A percentile compares a stretch with the other conserved stretches of the same genome.
Conservation (phyloP, 2,797 vertebrate genomes). For the Protosalanx chinensis region DNA sequence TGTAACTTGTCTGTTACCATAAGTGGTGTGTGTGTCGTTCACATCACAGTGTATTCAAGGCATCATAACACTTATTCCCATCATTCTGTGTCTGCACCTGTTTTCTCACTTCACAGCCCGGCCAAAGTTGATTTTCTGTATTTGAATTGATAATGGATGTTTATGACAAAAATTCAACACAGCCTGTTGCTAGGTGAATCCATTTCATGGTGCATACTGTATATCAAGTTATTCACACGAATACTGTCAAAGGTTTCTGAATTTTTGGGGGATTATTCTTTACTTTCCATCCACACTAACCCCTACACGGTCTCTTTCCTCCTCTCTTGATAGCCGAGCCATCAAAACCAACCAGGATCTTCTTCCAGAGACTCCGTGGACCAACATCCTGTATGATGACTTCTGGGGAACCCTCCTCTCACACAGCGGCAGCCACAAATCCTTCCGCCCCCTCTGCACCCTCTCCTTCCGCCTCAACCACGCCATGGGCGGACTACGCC, state of each 20-base stretch:
- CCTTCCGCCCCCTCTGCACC: constrained; percentile 94
- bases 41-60: neutral
- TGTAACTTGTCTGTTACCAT: neutral
- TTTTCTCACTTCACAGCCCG: neutral
- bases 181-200: neutral
- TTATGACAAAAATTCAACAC: neutral
- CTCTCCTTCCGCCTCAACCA: constrained; percentile 96
- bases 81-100: neutral
- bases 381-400: constrained; percentile 93
- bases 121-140: no score
- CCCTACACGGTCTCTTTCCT: neutral
- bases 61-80: neutral
- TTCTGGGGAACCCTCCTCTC: constrained; percentile 98
- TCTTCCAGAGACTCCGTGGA: constrained; percentile 93
- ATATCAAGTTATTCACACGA: neutral
- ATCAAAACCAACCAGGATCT: constrained; percentile 99
- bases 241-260: no score
- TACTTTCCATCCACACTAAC: neutral
- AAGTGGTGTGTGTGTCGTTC: neutral
- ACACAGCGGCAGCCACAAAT: constrained; percentile 99
- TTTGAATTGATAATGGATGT: neutral
- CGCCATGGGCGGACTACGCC: constrained; percentile 85
- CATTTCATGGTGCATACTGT: neutral
- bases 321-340: constrained; percentile 80
- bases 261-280: no score